These are phyloP conservation scores for Anarhynchus alexandrinus DNA, from an alignment of 2,113 vertebrate species.

Conservation along the genomic window DNA sequence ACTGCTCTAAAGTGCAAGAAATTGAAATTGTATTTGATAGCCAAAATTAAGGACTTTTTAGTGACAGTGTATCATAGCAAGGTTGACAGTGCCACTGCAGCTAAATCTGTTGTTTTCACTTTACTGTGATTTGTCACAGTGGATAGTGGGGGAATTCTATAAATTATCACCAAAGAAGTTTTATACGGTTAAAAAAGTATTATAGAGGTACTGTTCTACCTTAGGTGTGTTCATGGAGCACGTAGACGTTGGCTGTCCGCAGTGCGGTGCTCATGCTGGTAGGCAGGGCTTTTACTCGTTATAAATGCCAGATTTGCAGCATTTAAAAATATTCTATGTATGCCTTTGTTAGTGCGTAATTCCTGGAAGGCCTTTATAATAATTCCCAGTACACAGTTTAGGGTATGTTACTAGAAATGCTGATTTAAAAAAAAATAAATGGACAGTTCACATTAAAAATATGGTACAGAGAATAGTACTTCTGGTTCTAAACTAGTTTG, in stretches of 20 bases:
- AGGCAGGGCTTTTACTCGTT: neutral
- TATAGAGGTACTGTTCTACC: neutral
- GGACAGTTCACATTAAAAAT: neutral
- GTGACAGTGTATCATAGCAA: slow-evolving; percentile 55
- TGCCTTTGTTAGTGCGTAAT: neutral
- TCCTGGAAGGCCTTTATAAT: neutral
- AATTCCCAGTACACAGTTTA: neutral
- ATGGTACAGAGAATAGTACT: neutral
- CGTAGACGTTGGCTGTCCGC: accelerated
- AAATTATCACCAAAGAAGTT: slow-evolving; percentile 46
- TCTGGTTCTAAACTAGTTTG: neutral
- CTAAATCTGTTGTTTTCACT: slow-evolving; percentile 65
- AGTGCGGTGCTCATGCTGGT: neutral
- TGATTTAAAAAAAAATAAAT: neutral
- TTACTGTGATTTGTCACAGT: slow-evolving; percentile 12
- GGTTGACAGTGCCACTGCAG: slow-evolving; percentile 42
- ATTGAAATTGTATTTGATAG: slow-evolving; percentile 47
- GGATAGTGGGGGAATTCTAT: slow-evolving; percentile 46
- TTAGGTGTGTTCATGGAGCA: neutral
- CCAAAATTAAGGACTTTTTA: slow-evolving; percentile 43
- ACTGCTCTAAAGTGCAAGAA: slow-evolving; percentile 41
- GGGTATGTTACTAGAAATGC: neutral
- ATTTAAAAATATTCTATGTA: neutral
- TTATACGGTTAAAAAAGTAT: neutral
- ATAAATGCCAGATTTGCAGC: neutral